Percentiles rank a stretch among this genome's conserved stretches.
Conservation (phyloP, 2,888 invertebrate species). For the Zonitis immaculata region DNA sequence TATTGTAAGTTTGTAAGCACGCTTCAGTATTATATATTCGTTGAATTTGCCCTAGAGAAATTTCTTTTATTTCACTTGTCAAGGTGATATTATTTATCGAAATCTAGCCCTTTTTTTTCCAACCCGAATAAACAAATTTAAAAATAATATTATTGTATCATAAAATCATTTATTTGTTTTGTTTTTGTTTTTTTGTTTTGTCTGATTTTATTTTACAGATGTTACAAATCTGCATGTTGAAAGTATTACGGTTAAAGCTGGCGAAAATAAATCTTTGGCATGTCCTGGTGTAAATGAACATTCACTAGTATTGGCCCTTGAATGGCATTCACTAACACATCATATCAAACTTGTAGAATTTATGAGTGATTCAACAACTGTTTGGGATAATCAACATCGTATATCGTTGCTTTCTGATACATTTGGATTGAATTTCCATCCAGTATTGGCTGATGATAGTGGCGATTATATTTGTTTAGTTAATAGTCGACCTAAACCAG, state of each 20-base stretch:
- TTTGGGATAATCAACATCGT: conserved; percentile 52
- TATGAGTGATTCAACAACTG: conserved; percentile 52
- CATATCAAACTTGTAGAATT: conserved; percentile 53
- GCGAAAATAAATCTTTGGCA: conserved; percentile 60
- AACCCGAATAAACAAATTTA: too few species aligned
- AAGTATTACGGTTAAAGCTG: conserved; percentile 59
- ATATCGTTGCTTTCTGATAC: conserved; percentile 58
- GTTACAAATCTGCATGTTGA: conserved; percentile 56
- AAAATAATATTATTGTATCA: too few species aligned
- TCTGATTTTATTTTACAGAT: conserved; percentile 51
- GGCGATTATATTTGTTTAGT: conserved; percentile 65
- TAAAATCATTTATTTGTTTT: not conserved
- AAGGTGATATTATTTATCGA: not conserved
- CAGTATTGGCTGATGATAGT: conserved; percentile 59
- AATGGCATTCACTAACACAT: conserved; percentile 54
- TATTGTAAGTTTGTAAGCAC: not conserved
- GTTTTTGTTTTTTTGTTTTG: conserved; percentile 1
- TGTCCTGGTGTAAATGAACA: conserved; percentile 67
- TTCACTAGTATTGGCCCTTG: conserved; percentile 59
- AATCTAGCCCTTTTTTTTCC: not conserved
- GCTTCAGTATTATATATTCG: not conserved
- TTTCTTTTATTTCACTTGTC: not conserved
- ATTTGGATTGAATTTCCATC: conserved; percentile 60
- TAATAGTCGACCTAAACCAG: conserved; percentile 63
- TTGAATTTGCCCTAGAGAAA: not conserved